Percentiles rank a stretch among this genome's conserved stretches.
phyloP scores from a whole-genome alignment of 2,113 vertebrate species.

The Vidua macroura region DNA sequence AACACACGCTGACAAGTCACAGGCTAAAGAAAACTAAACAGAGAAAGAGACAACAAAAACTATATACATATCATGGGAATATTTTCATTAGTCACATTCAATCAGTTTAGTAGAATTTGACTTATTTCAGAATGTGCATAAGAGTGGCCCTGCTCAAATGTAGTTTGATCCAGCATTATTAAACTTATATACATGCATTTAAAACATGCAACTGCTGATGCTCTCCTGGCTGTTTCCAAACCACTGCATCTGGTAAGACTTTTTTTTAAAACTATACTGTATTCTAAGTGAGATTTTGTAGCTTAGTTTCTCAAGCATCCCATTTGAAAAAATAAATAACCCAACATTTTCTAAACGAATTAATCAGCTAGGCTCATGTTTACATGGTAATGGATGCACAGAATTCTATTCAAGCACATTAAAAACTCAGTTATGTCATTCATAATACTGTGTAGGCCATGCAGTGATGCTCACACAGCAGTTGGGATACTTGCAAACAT shows the following conservation, averaged over 20 bases:
- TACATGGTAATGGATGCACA: not conserved
- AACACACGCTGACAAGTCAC: not conserved
- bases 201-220: not conserved
- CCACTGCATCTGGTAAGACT: not conserved
- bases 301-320: not conserved
- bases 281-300: not conserved
- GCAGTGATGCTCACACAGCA: not conserved
- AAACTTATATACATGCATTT: not conserved
- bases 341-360: not conserved
- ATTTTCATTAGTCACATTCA: not conserved
- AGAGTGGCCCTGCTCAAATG: not conserved
- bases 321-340: not conserved
- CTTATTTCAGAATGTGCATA: not conserved
- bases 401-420: not conserved
- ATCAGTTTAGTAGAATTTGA: not conserved
- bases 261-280: not conserved
- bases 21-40: not conserved
- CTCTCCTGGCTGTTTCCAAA: not conserved
- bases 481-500: not conserved
- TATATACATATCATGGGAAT: not conserved
- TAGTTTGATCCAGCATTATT: not conserved
- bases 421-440: not conserved
- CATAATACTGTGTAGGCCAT: not conserved
- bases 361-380: not conserved
- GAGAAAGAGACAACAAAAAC: not conserved